Evolutionary conservation across 2,797 vertebrate species (phyloP), one percentile per base, ranked within the genome.

Genomic region (Gymnothorax reevesii): DNA sequence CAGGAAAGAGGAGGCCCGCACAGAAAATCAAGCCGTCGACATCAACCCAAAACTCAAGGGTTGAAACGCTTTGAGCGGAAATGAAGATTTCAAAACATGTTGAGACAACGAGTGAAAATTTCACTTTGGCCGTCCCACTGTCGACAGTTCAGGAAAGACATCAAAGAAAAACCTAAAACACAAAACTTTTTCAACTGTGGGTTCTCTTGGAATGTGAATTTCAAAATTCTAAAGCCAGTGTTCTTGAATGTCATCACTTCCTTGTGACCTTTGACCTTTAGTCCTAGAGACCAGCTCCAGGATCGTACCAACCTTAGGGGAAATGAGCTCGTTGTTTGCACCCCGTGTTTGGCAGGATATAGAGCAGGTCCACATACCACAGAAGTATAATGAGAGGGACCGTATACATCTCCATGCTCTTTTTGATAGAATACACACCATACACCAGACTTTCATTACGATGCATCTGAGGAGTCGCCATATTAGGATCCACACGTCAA

Each of bases 121-220:
- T 92, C 49, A 92, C 94, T 95, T 95, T 95, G 95, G 94, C 96
- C 94, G 94, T 92, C 90, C 15, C 60, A 69, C 22, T 92, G 87
- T n/a, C 89, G 88, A 89, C 90, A 91, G 89, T 89, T 89, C 2
- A 4, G 7, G 49, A 89, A 89, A 92, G 89, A 93, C 85, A 89
- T 90, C 84, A 92, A 92, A 86, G 92, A 90, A 92, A 89, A 89
- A 90, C 88, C 87, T 77, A 83, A 20, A 86, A 42, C 33, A 42
- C 33, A 42, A 42, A 42, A 42, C 33, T 2, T 1, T 42, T 42
- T 42, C 33, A 42, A 42, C 33, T 42, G 33, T 42, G 33, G 33
- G 33, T 42, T 42, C 33, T 42, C 33, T 42, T 42, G 33, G 33
- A 42, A 42, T 42, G 33, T 42, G 80, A 83, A 25, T 55, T 55